A percentile compares a stretch with the other conserved stretches of the same genome.
phyloP scores from a whole-genome alignment of 2,797 vertebrate genomes.

The Cheirogaleus major region DNA sequence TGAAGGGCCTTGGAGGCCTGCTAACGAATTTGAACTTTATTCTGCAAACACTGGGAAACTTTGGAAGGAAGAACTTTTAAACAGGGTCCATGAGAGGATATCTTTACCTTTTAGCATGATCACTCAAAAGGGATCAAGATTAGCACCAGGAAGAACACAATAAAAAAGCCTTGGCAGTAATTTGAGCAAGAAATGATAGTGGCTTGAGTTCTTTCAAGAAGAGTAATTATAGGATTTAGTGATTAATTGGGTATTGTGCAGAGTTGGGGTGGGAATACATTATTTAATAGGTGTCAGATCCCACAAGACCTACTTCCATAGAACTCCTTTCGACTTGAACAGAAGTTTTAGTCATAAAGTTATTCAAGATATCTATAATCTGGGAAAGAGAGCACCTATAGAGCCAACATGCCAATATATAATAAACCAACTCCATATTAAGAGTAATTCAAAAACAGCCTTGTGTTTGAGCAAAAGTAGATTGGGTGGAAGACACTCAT shows the following conservation, averaged over 20 bases:
- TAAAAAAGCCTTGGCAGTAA: not conserved
- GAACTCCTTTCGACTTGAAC: not conserved
- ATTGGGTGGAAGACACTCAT: not conserved
- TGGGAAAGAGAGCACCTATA: not conserved
- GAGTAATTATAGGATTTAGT: not conserved
- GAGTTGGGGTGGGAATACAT: not conserved
- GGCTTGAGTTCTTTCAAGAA: not conserved
- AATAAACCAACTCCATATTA: not conserved
- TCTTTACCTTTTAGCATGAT: not conserved
- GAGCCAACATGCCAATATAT: not conserved
- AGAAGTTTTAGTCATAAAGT: slow-evolving; percentile 48
- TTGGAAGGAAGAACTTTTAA: slow-evolving; percentile 1
- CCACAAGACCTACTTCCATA: not conserved
- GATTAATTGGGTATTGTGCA: not conserved
- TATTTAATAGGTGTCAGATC: not conserved
- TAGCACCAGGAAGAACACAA: not conserved
- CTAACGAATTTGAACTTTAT: not conserved
- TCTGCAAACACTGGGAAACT: not conserved
- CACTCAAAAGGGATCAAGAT: not conserved
- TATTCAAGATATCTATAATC: not conserved
- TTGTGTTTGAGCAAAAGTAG: not conserved
- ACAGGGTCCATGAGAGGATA: not conserved
- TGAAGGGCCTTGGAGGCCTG: not conserved
- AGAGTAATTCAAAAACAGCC: not conserved
- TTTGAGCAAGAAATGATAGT: not conserved